phyloP scores from a whole-genome alignment of 1,140 invertebrate genomes.

The Tetramorium simillimum region DNA sequence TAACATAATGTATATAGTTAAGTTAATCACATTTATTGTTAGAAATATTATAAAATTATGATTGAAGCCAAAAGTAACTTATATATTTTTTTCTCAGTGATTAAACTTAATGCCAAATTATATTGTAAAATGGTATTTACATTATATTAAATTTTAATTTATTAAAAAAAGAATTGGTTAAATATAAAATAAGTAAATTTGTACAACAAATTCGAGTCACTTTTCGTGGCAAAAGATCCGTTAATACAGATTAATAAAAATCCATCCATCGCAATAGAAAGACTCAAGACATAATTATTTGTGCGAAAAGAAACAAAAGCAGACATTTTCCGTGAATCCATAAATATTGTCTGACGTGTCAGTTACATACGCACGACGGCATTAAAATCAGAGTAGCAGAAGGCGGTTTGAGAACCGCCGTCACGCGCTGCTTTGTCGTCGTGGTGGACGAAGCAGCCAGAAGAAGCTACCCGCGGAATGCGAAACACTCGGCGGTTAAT shows the following conservation, averaged over 20 bases:
- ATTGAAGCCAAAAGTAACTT: no score
- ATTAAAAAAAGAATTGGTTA: no score
- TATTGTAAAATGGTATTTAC: no score
- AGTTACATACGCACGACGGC: neutral
- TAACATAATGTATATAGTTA: no score
- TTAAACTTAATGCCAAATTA: no score
- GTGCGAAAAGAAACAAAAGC: neutral
- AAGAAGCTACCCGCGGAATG: conserved; percentile 62
- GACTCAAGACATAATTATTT: neutral
- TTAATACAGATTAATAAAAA: neutral
- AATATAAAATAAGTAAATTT: no score
- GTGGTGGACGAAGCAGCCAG: neutral
- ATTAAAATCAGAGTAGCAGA: conserved; percentile 26
- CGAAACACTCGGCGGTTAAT: conserved; percentile 50
- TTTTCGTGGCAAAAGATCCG: no score
- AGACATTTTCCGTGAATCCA: neutral
- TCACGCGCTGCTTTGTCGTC: neutral
- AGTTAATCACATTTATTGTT: no score
- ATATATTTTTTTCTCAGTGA: no score
- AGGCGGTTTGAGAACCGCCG: conserved; percentile 21
- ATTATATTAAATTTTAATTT: no score
- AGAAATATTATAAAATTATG: no score
- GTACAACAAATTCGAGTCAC: no score
- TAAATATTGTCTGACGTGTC: neutral
- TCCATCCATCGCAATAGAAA: neutral